Evolutionary conservation across 2,113 vertebrate species (phyloP).

Genomic region (Saccopteryx bilineata): DNA sequence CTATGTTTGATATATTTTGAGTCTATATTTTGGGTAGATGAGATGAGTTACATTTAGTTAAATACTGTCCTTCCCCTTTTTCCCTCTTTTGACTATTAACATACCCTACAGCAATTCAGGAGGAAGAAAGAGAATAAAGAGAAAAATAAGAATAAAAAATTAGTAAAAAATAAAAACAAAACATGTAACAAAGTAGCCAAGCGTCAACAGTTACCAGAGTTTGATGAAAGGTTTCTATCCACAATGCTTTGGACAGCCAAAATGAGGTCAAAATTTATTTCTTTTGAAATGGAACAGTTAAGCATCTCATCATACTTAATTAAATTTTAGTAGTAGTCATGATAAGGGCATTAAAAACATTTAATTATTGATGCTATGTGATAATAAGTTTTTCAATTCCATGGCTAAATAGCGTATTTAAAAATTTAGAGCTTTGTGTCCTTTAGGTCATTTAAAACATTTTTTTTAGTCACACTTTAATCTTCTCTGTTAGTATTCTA

Average conservation of each 20-base stretch:
- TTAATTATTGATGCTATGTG: background rate
- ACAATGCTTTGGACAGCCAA: background rate
- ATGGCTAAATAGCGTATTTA: background rate
- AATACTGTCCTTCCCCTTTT: background rate
- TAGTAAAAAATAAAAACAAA: background rate
- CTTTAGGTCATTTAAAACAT: background rate
- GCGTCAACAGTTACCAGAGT: background rate
- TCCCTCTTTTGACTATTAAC: background rate
- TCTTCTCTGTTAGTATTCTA: background rate
- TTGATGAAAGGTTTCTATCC: background rate
- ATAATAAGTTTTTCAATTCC: background rate
- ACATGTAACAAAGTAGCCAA: background rate
- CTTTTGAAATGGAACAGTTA: background rate
- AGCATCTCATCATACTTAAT: background rate
- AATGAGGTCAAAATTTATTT: background rate
- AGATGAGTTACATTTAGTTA: background rate
- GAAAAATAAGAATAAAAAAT: background rate
- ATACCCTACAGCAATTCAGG: background rate
- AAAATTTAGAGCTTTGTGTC: background rate
- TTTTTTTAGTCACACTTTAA: background rate
- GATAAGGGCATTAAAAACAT: background rate
- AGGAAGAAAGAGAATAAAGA: background rate
- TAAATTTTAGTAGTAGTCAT: background rate
- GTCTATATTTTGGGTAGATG: background rate
- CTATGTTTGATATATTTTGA: background rate